Evolutionary conservation across 2,113 vertebrate species (phyloP).

Genomic region (Sander vitreus): DNA sequence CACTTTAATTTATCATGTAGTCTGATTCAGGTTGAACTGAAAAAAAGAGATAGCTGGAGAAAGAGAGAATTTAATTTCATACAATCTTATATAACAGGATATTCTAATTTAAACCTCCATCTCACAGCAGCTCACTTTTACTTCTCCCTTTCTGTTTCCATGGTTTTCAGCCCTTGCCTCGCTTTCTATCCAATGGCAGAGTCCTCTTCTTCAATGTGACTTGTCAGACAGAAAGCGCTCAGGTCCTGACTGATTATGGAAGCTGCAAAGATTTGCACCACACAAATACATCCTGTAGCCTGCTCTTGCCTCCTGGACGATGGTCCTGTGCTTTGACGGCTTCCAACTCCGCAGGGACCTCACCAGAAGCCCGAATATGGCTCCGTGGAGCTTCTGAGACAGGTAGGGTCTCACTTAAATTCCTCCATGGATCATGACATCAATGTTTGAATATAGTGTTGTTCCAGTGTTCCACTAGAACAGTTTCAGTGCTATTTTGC

Average conservation of each 20-base stretch:
- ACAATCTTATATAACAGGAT: background rate
- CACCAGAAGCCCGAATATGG: slow-evolving; percentile 62
- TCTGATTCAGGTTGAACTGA: background rate
- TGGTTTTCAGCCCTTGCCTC: slow-evolving; percentile 65
- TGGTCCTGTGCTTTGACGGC: slow-evolving; percentile 69
- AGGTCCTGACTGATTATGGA: slow-evolving; percentile 6
- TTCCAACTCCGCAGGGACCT: slow-evolving; percentile 73
- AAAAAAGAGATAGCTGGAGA: background rate
- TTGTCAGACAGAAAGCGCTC: slow-evolving; percentile 48
- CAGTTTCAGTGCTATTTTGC: background rate
- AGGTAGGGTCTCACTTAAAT: slow-evolving; percentile 29
- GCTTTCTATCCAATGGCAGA: slow-evolving; percentile 60
- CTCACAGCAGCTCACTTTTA: background rate
- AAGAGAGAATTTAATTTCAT: background rate
- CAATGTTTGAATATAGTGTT: background rate
- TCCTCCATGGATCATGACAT: background rate
- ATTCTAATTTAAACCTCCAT: slow-evolving; percentile 4
- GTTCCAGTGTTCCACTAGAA: background rate
- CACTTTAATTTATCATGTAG: slow-evolving; percentile 1
- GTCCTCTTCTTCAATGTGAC: slow-evolving; percentile 64
- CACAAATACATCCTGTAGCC: slow-evolving; percentile 50
- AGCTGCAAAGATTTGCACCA: slow-evolving; percentile 55
- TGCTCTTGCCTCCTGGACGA: slow-evolving; percentile 52
- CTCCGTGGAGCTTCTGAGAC: slow-evolving; percentile 45
- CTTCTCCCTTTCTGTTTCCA: background rate